Conservation (phyloP, 2,113 vertebrate species). For the Acrocephalus kingi region DNA sequence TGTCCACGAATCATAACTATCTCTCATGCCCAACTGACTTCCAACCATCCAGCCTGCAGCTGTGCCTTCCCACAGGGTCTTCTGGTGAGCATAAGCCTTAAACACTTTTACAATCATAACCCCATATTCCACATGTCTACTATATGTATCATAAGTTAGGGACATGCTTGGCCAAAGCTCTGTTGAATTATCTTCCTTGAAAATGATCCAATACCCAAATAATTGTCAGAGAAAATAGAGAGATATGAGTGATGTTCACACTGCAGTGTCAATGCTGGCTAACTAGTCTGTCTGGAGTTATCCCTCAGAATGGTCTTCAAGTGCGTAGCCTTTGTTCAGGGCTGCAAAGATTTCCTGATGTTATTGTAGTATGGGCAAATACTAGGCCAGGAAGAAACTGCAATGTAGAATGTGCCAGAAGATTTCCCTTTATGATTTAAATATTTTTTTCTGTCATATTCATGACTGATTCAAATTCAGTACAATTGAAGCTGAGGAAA, state of each 20-base stretch:
- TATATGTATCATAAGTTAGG: background rate
- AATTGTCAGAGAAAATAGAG: background rate
- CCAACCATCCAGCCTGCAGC: background rate
- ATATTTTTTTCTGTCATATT: background rate
- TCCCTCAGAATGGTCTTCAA: background rate
- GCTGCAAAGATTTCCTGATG: background rate
- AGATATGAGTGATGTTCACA: background rate
- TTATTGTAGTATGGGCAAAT: background rate
- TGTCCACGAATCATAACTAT: background rate
- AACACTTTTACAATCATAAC: background rate
- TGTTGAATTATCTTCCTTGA: background rate
- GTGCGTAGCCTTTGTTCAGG: background rate
- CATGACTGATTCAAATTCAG: background rate
- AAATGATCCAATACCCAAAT: background rate
- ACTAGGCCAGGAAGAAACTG: background rate
- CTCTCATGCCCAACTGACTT: background rate
- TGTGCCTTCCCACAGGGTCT: background rate
- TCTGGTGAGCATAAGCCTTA: background rate
- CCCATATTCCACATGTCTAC: background rate
- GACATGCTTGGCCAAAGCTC: background rate
- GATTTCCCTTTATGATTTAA: background rate
- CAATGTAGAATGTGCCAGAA: background rate
- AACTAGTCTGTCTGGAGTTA: background rate
- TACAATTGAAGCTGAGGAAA: background rate
- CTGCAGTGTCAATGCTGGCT: background rate